phyloP scores from a whole-genome alignment of 2,797 vertebrate genomes.

The Peromyscus attwateri region DNA sequence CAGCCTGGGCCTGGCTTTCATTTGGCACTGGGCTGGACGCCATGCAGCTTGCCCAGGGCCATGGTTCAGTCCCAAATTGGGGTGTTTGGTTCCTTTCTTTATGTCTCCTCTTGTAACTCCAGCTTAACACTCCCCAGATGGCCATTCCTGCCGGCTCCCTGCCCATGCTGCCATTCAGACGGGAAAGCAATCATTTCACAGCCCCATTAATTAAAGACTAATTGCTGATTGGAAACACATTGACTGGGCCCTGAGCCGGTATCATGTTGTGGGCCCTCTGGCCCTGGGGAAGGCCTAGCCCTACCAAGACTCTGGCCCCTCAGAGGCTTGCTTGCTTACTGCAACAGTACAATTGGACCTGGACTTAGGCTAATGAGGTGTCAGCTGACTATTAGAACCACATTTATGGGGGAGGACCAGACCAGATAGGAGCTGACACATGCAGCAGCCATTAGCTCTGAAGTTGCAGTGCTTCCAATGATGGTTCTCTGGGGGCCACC shows the following conservation, averaged over 20 bases:
- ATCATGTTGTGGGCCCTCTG: slow-evolving; percentile 71
- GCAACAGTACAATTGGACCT: slow-evolving; percentile 76
- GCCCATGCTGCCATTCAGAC: slow-evolving; percentile 80
- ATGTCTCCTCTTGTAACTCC: slow-evolving; percentile 80
- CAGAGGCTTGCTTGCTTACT: slow-evolving; percentile 67
- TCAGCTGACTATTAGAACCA: slow-evolving; percentile 89
- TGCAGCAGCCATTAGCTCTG: slow-evolving; percentile 86
- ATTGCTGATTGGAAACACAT: slow-evolving; percentile 88
- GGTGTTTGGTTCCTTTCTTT: slow-evolving; percentile 80
- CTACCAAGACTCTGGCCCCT: slow-evolving; percentile 72
- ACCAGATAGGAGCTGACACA: slow-evolving; percentile 86
- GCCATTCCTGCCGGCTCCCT: slow-evolving; percentile 80
- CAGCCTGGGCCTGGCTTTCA: slow-evolving; percentile 70
- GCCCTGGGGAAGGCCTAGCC: slow-evolving; percentile 72
- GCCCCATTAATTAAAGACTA: slow-evolving; percentile 87
- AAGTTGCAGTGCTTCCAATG: slow-evolving; percentile 86
- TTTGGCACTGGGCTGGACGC: slow-evolving; percentile 76
- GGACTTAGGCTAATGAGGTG: slow-evolving; percentile 88
- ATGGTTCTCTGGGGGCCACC: slow-evolving; percentile 51
- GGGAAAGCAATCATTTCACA: slow-evolving; percentile 85
- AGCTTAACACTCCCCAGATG: slow-evolving; percentile 84
- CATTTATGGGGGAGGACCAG: slow-evolving; percentile 84
- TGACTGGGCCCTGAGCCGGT: slow-evolving; percentile 82
- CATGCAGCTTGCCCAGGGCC: slow-evolving; percentile 73
- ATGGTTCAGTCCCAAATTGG: slow-evolving; percentile 75